Base-by-base conservation (phyloP, 2,888 invertebrate genomes). In the Drosophila koepferae region DNA sequence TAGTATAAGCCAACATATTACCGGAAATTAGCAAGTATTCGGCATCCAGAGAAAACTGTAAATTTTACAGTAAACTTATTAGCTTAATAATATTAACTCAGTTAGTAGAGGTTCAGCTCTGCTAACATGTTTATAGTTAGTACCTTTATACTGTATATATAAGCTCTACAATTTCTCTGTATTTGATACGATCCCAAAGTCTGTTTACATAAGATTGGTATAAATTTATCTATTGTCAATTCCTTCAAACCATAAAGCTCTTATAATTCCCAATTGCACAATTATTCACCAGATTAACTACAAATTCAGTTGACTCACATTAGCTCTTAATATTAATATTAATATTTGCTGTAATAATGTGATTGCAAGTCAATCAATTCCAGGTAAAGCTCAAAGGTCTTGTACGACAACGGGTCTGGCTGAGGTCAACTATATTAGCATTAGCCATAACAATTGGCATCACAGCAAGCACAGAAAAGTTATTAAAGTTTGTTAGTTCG, bases 391-490 rank as follows among this genome's bases (percentile, higher is more conserved):
- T 40, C 38, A 54, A 20, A 54, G 54, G 16, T 36, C 23, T 51
- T 12, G 12, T 4, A 20, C 44, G 20, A 20, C 20, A 38, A 12
- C n/a, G 36, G 53, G 18, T 34, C 38, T 49, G 12, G 10, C 10
- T 10, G 1, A 3, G 14, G 51, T 49, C 48, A 28, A 31, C 4
- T n/a, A 0, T 14, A 51, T 61, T 7, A 34, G 34, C 41, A 54
- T 36, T 36, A 10, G 23, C 34, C 34, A 44, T 51, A 46, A 38
- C 44, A 53, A 14, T 70, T 41, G 53, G 43, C 62, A 73, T 55
- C 67, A 56, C 55, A 59, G 51, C 34, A 56, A 23, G 49, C 18
- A 34, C 31, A 62, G 43, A 59, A 62, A 62, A 62, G 61, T 68
- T 62, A 34, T 63, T 54, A 54, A 58, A 59, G 28, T 69, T 61